Evolutionary conservation across 2,888 invertebrate species (phyloP).

Genomic region (Tipula vernalis): DNA sequence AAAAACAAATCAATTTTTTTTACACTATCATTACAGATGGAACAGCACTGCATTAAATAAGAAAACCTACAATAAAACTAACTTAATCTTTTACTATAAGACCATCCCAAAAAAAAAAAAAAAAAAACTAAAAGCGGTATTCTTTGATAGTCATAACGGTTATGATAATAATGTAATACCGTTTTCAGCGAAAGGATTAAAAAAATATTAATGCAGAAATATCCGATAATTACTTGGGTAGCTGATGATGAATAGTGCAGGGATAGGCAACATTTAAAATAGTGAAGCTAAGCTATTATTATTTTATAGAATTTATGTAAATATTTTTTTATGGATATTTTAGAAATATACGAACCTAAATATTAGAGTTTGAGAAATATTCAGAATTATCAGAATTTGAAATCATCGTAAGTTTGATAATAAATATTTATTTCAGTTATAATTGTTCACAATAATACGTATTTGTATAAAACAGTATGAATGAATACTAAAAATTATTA

Average conservation of each 20-base stretch:
- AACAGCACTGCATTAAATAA: background rate
- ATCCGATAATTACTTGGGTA: background rate
- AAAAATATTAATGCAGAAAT: background rate
- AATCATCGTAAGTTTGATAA: no score
- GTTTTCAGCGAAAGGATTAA: background rate
- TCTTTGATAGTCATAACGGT: background rate
- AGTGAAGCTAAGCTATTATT: no score
- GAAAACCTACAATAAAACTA: background rate
- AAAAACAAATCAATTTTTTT: background rate
- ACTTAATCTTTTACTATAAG: background rate
- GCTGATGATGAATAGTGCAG: background rate
- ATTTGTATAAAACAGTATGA: no score
- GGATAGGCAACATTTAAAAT: background rate
- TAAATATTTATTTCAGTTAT: no score
- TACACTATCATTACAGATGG: background rate
- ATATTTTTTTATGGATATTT: no score
- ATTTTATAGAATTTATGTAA: no score
- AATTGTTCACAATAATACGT: no score
- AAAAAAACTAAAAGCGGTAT: background rate
- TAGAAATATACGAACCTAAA: no score
- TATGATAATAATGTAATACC: background rate
- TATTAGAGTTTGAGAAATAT: no score
- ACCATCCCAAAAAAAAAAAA: background rate
- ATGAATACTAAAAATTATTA: no score
- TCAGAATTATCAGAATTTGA: no score